These are phyloP conservation scores for Helicorthomorpha holstii DNA, from an alignment of 1,140 invertebrate genomes.

Conservation along the genomic window DNA sequence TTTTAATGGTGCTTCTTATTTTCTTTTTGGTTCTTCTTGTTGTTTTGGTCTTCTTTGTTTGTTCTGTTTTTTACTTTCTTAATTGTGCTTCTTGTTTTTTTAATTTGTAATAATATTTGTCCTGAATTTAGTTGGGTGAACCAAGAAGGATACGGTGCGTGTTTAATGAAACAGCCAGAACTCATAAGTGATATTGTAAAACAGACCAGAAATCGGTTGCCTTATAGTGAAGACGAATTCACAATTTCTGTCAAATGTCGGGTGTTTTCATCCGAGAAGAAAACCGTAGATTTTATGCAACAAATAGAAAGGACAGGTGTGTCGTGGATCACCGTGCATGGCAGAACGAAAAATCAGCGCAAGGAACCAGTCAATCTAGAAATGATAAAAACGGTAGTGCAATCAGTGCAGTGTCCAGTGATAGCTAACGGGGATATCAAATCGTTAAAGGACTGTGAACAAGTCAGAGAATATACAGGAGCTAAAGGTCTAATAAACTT, in stretches of 20 bases:
- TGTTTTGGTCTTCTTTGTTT: no score
- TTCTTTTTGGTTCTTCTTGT: no score
- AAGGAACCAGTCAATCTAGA: slow-evolving; percentile 54
- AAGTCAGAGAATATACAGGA: slow-evolving; percentile 43
- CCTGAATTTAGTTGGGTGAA: slow-evolving; percentile 53
- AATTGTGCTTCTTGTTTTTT: neutral
- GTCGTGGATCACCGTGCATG: slow-evolving; percentile 79
- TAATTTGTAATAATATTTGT: neutral
- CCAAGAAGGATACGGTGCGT: slow-evolving; percentile 73
- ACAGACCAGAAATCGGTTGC: slow-evolving; percentile 51
- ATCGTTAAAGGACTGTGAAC: slow-evolving; percentile 45
- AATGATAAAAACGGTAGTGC: slow-evolving; percentile 50
- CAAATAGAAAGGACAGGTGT: slow-evolving; percentile 65
- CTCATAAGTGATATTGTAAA: slow-evolving; percentile 60
- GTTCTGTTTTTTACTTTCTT: no score
- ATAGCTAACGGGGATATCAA: slow-evolving; percentile 84
- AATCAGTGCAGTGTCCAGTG: slow-evolving; percentile 55
- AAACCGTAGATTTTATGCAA: slow-evolving; percentile 53
- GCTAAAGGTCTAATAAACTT: slow-evolving; percentile 45
- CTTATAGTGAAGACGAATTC: slow-evolving; percentile 39
- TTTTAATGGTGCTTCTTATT: no score
- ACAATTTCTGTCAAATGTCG: slow-evolving; percentile 86
- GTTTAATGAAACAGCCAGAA: slow-evolving; percentile 65
- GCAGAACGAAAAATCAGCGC: slow-evolving; percentile 63
- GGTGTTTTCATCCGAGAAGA: slow-evolving; percentile 30